Evolutionary conservation across 2,797 vertebrate species (phyloP).

Genomic region (Sebastes flavidus): DNA sequence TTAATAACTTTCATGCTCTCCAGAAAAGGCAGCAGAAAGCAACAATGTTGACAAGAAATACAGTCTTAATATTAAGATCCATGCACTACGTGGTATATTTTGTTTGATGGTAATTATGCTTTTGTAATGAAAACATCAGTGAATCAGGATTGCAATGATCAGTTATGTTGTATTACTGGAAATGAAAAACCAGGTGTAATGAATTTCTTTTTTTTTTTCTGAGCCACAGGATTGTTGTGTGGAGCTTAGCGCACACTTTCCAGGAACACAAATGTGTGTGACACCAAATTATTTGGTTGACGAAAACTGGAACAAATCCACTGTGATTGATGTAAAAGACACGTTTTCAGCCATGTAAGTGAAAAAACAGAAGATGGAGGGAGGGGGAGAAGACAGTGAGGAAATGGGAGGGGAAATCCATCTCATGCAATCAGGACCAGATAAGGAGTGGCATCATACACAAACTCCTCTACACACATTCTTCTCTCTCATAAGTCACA

Average conservation of each 20-base stretch:
- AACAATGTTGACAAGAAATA: background rate
- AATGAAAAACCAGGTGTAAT: constrained; percentile 5
- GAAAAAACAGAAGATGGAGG: background rate
- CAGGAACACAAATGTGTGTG: constrained; percentile 16
- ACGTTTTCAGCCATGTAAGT: constrained; percentile 13
- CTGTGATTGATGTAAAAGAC: constrained; percentile 31
- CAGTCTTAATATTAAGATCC: background rate
- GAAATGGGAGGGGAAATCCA: constrained; percentile 34
- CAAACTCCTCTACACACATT: constrained; percentile 35
- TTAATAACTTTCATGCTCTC: background rate
- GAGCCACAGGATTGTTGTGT: background rate
- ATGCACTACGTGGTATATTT: background rate
- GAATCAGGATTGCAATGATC: background rate
- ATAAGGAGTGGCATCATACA: constrained; percentile 43
- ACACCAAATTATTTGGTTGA: constrained; percentile 32
- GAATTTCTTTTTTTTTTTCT: background rate
- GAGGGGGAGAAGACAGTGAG: background rate
- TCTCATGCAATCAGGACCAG: constrained; percentile 42
- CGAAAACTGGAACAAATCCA: constrained; percentile 46
- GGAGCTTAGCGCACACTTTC: constrained; percentile 1
- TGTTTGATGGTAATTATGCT: background rate
- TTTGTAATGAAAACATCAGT: background rate
- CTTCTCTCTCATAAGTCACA: constrained; percentile 40
- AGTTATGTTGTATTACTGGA: background rate
- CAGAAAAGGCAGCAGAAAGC: background rate